A percentile compares a stretch with the other conserved stretches of the same genome.
These are phyloP conservation scores for Linepithema humile DNA, from an alignment of 1,140 invertebrate genomes.

Conservation along the genomic window DNA sequence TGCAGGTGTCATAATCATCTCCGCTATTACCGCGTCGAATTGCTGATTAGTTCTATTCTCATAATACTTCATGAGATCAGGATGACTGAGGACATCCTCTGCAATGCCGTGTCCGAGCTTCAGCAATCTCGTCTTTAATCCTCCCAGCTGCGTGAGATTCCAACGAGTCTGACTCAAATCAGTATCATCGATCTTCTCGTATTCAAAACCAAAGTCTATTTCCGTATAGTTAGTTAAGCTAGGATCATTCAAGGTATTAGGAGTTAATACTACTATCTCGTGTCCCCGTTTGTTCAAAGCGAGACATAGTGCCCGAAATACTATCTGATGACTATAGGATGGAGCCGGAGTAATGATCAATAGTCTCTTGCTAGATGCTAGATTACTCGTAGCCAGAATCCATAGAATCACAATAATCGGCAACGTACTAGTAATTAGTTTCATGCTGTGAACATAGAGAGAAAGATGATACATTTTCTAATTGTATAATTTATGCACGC, in stretches of 20 bases:
- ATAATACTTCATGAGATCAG: constrained; percentile 65
- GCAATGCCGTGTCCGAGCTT: not conserved
- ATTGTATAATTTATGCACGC: not conserved
- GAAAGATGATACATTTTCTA: not conserved
- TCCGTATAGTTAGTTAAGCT: constrained; percentile 69
- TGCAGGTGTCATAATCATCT: constrained; percentile 57
- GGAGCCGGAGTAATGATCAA: constrained; percentile 83
- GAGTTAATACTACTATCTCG: constrained; percentile 81
- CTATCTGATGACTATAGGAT: constrained; percentile 86
- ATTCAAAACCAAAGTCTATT: constrained; percentile 57
- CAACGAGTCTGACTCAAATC: constrained; percentile 45
- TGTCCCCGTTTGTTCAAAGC: constrained; percentile 81
- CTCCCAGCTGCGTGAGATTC: constrained; percentile 29
- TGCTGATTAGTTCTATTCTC: constrained; percentile 41
- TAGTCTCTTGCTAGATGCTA: constrained; percentile 78
- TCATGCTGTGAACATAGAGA: constrained; percentile 1
- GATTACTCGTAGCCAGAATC: constrained; percentile 3
- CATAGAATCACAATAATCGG: not conserved
- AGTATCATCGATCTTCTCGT: not conserved
- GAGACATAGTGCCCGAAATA: constrained; percentile 80
- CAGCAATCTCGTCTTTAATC: not conserved
- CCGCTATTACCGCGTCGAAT: constrained; percentile 71
- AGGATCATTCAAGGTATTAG: constrained; percentile 71
- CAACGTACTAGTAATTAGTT: not conserved
- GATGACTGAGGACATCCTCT: constrained; percentile 48